Evolutionary conservation across 2,888 invertebrate genomes (phyloP), one percentile per base, ranked within the genome.

Genomic region (Leptopilina myrica): DNA sequence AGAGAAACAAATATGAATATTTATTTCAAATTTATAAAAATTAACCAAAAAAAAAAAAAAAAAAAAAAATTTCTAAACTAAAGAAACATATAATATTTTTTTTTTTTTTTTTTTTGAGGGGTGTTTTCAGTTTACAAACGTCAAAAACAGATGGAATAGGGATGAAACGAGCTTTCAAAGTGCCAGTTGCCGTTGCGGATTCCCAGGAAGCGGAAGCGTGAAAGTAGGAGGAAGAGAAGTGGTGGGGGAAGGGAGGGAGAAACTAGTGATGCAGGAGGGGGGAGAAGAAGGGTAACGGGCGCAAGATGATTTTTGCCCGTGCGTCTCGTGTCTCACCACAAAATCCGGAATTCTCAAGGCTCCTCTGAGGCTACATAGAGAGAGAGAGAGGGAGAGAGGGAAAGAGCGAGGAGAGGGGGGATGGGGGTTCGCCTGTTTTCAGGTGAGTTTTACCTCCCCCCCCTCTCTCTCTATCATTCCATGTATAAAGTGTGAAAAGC

Each of bases 281-380:
- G 62, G 20, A 20, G 62, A 11, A 11, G 49, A 12, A 11, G 49
- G 49, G 49, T 49, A 15, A 49, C 43, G 67, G 46, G 15, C 46
- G 46, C 11, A 20, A 6, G 67, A 67, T 11, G 43, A 0, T 67
- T 14, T 26, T 73, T 73, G 73, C 56, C 53, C 73, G 26, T 53
- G 73, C n/a, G 33, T 53, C n/a, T 73, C 56, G 33, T 53, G 33
- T 53, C n/a, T 73, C 73, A 26, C 73, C 11, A 26, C 69, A 14
- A 69, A 69, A 69, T 53, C 69, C 53, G 14, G 26, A 49, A 73
- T 73, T 56, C 73, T 33, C 56, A 53, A 73, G 73, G 53, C 56
- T 73, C 33, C 33, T 73, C 14, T 73, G n/a, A 62, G 15, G 20
- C 62, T 62, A 62, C 62, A 59, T 59, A 62, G 62, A 62, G 15